Base-by-base conservation (phyloP, 2,888 invertebrate genomes). In the Asteroscopus sphinx region DNA sequence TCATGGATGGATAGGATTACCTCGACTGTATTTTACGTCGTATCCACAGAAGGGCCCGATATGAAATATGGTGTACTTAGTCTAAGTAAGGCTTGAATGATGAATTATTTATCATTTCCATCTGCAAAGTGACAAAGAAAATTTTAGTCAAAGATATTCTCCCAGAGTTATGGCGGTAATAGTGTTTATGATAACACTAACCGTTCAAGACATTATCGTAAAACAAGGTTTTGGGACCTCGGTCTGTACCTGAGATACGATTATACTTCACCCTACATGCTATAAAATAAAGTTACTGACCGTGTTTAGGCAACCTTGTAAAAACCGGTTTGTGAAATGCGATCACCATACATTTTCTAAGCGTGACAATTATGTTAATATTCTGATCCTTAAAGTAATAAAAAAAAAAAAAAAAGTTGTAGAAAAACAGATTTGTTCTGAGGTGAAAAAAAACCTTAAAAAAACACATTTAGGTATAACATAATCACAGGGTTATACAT, bases 1-100 rank as follows among this genome's bases (percentile, higher is more conserved):
- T 93, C 92, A 91, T 85, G 82, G 81, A 92, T 91, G 86, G 91
- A 92, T 91, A 89, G 92, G 92, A 92, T 93, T 92, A 92, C 88
- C 87, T 85, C 82, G 86, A 58, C 70, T 90, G 91, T 92, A 92
- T 93, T 92, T 93, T 90, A 92, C 83, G 91, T 91, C 92, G 85
- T 86, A 88, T 87, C 86, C 86, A 88, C 87, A 88, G 87, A 90
- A 92, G 90, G 90, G 88, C 83, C 83, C 80, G 68, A 86, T 89
- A 86, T 93, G 90, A 93, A 90, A 90, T 92, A 93, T 92, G 89
- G 87, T 88, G 84, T 91, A 91, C 91, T 92, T 91, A 90, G 88
- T 84, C 87, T 92, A 89, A 92, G 90, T 90, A 91, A 90, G 88
- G 90, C 88, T 82, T 80, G 78, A 88, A 88, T 89, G 88, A 91